Conservation (phyloP, 2,113 vertebrate species). For the Gorilla gorilla region DNA sequence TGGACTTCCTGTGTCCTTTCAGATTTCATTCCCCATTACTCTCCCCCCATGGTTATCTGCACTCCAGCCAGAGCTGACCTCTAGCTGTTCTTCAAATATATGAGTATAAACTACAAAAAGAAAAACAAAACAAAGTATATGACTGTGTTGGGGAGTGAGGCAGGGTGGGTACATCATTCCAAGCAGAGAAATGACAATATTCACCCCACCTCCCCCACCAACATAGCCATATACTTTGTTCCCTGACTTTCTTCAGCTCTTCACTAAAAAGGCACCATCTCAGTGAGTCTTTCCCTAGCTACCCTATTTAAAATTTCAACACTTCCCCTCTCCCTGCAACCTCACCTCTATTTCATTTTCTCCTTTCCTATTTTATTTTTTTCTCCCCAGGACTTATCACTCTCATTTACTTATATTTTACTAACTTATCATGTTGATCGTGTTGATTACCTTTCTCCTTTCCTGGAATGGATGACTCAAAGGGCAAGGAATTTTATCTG, state of each 20-base stretch:
- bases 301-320: background rate
- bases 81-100: background rate
- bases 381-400: background rate
- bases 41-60: background rate
- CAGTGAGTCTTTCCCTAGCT: background rate
- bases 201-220: background rate
- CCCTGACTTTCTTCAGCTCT: conserved; percentile 1
- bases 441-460: conserved; percentile 31
- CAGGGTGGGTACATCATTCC: too few species aligned
- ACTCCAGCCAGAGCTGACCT: background rate
- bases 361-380: background rate
- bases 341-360: conserved; percentile 17
- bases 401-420: conserved; percentile 38
- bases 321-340: background rate
- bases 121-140: too few species aligned
- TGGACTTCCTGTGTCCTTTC: background rate
- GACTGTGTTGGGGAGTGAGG: too few species aligned
- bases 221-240: background rate
- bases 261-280: background rate
- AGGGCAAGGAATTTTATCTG: background rate
- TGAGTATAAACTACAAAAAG: too few species aligned
- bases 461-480: conserved; percentile 9
- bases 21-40: background rate
- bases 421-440: background rate
- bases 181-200: background rate